A percentile compares a stretch with the other conserved stretches of the same genome.
These are phyloP conservation scores for Ricordea florida DNA, from an alignment of 92 coral and sea anemone species.

Conservation along the genomic window DNA sequence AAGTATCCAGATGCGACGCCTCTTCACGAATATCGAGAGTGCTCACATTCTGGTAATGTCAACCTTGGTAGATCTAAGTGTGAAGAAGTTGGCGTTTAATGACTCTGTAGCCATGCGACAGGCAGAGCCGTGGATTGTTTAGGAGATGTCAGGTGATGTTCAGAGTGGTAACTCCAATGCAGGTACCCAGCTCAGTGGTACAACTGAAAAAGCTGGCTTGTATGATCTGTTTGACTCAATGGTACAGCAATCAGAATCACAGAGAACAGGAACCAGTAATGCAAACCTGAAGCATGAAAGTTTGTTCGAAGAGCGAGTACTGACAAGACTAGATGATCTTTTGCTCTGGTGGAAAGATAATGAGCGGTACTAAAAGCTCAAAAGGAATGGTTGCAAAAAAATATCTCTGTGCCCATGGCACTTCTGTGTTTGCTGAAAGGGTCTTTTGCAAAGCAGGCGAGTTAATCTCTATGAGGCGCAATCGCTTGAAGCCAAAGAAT, in stretches of 20 bases:
- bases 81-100: slow-evolving; percentile 34
- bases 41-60: slow-evolving; percentile 5
- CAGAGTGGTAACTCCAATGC: neutral
- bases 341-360: slow-evolving; percentile 33
- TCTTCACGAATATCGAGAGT: slow-evolving; percentile 6
- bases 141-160: neutral
- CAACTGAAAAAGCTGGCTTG: neutral
- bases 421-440: slow-evolving; percentile 21
- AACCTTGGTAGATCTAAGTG: slow-evolving; percentile 33
- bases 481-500: slow-evolving; percentile 9
- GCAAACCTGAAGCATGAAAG: slow-evolving; percentile 22
- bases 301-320: slow-evolving; percentile 28
- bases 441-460: slow-evolving; percentile 29
- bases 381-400: slow-evolving; percentile 8
- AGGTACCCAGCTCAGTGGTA: neutral
- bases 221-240: slow-evolving; percentile 38
- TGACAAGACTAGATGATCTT: slow-evolving; percentile 19
- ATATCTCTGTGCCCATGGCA: slow-evolving; percentile 3
- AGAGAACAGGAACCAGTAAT: slow-evolving; percentile 23
- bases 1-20: slow-evolving; percentile 16
- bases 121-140: slow-evolving; percentile 18
- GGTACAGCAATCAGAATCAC: slow-evolving; percentile 13
- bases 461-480: slow-evolving; percentile 2
- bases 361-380: neutral
- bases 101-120: slow-evolving; percentile 4